phyloP scores from a whole-genome alignment of 2,888 invertebrate genomes.

The Hemicrepidius hirtus region DNA sequence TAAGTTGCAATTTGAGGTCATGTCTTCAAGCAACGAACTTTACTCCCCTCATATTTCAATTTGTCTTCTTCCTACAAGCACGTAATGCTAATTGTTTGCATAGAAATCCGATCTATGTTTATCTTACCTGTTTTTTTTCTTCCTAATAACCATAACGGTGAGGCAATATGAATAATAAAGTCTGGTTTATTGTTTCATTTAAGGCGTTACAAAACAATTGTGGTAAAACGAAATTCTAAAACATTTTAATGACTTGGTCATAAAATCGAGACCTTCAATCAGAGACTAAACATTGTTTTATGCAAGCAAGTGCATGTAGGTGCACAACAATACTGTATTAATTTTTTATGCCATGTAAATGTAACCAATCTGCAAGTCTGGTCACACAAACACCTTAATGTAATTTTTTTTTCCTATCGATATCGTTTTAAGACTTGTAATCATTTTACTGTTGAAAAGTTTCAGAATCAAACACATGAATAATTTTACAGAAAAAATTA shows the following conservation, averaged over 20 bases:
- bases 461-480: too few species aligned
- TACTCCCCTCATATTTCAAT: conserved; percentile 18
- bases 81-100: conserved; percentile 25
- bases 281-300: conserved; percentile 13
- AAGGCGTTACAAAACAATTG: conserved; percentile 11
- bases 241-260: neutral
- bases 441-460: too few species aligned
- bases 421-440: too few species aligned
- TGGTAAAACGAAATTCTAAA: neutral
- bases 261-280: conserved; percentile 4
- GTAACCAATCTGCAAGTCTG: neutral
- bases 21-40: conserved; percentile 1
- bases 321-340: conserved; percentile 5
- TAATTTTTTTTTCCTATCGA: too few species aligned
- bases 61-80: conserved; percentile 5
- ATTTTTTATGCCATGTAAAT: conserved; percentile 10
- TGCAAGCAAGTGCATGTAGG: conserved; percentile 1
- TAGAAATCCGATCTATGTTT: conserved; percentile 22
- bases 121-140: neutral
- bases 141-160: conserved; percentile 13
- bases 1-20: conserved; percentile 10
- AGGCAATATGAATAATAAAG: conserved; percentile 10
- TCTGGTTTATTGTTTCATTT: conserved; percentile 1
- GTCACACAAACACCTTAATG: too few species aligned
- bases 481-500: too few species aligned